phyloP scores from a whole-genome alignment of 2,888 invertebrate species.

The Chesias legatella region DNA sequence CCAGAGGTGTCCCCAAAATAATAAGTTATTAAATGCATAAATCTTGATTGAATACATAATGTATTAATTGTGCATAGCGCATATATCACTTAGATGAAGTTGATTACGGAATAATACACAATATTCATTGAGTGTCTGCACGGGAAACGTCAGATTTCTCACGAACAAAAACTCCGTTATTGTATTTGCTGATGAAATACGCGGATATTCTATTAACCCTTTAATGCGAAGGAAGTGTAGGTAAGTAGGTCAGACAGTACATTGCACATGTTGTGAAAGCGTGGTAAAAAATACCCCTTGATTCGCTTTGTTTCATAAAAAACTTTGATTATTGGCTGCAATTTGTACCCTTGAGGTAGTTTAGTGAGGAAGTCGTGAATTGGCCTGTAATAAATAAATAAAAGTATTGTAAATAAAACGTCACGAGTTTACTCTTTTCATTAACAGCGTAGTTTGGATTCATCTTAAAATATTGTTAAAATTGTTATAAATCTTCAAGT shows the following conservation, averaged over 20 bases:
- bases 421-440: too few relatives aligned
- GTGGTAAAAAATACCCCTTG: constrained; percentile 68
- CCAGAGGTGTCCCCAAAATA: too few relatives aligned
- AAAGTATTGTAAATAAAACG: too few relatives aligned
- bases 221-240: constrained; percentile 74
- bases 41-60: too few relatives aligned
- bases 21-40: too few relatives aligned
- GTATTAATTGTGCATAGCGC: too few relatives aligned
- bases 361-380: constrained; percentile 37
- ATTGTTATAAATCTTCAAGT: too few relatives aligned
- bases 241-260: constrained; percentile 75
- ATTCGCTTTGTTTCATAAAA: constrained; percentile 73
- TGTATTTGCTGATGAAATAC: constrained; percentile 49
- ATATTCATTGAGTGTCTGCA: constrained; percentile 10
- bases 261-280: constrained; percentile 80
- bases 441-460: too few relatives aligned
- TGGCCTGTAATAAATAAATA: constrained; percentile 33
- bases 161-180: constrained; percentile 38
- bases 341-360: constrained; percentile 63
- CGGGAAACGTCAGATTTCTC: constrained; percentile 37
- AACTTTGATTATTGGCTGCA: constrained; percentile 74
- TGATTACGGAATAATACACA: too few relatives aligned
- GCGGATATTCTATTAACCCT: constrained; percentile 74
- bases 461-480: too few relatives aligned
- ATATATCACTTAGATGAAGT: too few relatives aligned